A percentile compares a stretch with the other conserved stretches of the same genome.
Conservation (phyloP, 2,113 vertebrate species). For the Myotis brandtii region DNA sequence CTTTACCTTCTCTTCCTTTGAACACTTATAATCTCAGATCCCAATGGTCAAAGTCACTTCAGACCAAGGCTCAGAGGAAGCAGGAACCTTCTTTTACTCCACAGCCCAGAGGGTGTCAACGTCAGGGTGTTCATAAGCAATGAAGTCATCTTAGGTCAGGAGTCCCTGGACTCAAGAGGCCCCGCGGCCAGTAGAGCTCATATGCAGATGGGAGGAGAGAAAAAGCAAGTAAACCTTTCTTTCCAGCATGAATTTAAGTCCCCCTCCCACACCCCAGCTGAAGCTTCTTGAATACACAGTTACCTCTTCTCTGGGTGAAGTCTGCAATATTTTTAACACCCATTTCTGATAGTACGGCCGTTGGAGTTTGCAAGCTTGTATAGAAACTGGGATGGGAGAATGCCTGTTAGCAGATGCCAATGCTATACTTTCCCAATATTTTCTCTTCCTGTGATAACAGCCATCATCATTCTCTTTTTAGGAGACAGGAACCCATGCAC, state of each 20-base stretch:
- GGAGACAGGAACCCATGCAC: conserved; percentile 61
- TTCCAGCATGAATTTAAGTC: background rate
- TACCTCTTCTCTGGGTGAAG: background rate
- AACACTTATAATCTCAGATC: background rate
- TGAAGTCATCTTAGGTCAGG: background rate
- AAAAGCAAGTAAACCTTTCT: background rate
- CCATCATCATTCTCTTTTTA: conserved; percentile 65
- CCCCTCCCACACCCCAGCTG: accelerated
- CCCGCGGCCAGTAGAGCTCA: background rate
- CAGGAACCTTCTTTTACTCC: background rate
- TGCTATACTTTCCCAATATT: conserved; percentile 28
- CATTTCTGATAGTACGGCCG: background rate
- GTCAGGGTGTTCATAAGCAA: background rate
- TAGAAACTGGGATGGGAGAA: conserved; percentile 31
- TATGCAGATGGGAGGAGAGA: background rate
- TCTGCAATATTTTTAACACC: background rate
- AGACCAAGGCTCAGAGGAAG: background rate
- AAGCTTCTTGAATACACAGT: background rate
- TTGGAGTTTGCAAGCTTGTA: conserved; percentile 3
- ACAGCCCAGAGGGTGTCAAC: background rate
- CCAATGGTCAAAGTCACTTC: background rate
- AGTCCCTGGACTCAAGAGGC: background rate
- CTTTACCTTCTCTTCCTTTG: background rate
- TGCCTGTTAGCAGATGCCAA: background rate
- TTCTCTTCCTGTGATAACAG: conserved; percentile 64